Evolutionary conservation across 2,888 invertebrate species (phyloP).

Genomic region (Itoplectis maculator): DNA sequence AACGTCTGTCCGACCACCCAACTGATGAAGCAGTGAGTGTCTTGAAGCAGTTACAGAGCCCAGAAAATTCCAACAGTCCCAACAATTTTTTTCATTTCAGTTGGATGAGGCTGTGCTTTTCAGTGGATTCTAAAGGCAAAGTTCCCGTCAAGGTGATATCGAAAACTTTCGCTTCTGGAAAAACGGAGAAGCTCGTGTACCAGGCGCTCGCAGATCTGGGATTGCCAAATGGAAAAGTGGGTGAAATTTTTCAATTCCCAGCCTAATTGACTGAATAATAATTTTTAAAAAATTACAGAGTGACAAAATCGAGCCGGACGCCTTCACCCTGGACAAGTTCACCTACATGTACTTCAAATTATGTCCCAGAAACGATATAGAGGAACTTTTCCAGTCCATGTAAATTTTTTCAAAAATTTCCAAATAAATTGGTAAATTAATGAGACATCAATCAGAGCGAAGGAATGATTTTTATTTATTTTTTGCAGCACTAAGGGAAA

Average conservation of each 20-base stretch:
- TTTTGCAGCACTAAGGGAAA: slow-evolving; percentile 85
- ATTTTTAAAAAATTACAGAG: slow-evolving; percentile 85
- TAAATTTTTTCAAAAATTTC: slow-evolving; percentile 81
- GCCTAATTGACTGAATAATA: too few species aligned
- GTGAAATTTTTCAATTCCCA: slow-evolving; percentile 3
- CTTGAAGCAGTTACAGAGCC: neutral
- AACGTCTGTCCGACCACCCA: slow-evolving; percentile 98
- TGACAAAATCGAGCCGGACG: slow-evolving; percentile 88
- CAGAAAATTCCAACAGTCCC: too few species aligned
- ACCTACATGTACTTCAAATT: slow-evolving; percentile 89
- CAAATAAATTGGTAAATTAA: slow-evolving; percentile 32
- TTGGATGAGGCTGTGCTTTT: slow-evolving; percentile 89
- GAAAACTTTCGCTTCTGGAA: slow-evolving; percentile 89
- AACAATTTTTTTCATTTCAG: too few species aligned
- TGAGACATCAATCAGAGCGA: neutral
- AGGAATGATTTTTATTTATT: neutral
- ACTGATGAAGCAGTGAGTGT: slow-evolving; percentile 99
- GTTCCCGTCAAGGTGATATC: slow-evolving; percentile 89
- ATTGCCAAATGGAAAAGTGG: slow-evolving; percentile 85
- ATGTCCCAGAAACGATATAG: slow-evolving; percentile 89
- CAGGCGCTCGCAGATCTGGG: slow-evolving; percentile 88
- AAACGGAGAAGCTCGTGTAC: slow-evolving; percentile 89
- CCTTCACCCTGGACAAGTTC: slow-evolving; percentile 90
- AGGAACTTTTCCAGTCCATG: slow-evolving; percentile 89
- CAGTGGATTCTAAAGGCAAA: slow-evolving; percentile 88